A percentile compares a stretch with the other conserved stretches of the same genome.
phyloP scores from a whole-genome alignment of 2,888 invertebrate genomes.

The Sisyra terminalis region DNA sequence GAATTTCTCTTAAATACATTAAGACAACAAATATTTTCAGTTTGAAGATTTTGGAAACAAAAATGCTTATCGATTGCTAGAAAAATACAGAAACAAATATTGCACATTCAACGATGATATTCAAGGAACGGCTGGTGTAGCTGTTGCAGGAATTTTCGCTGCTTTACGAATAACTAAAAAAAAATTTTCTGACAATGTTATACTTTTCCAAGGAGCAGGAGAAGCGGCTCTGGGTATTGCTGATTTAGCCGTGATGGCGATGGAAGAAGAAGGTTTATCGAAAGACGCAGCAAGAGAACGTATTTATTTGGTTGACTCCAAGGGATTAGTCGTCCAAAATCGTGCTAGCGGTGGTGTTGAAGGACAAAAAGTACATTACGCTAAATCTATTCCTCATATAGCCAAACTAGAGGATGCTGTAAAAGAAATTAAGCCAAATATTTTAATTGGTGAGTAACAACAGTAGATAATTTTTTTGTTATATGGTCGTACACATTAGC shows the following conservation, averaged over 20 bases:
- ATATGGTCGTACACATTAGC: too few relatives aligned
- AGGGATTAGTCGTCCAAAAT: conserved; percentile 67
- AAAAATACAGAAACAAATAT: conserved; percentile 72
- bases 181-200: conserved; percentile 63
- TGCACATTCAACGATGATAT: conserved; percentile 99
- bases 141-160: conserved; percentile 84
- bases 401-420: conserved; percentile 67
- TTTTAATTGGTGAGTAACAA: conserved; percentile 68
- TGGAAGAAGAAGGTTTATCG: conserved; percentile 65
- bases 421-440: conserved; percentile 68
- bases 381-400: conserved; percentile 63
- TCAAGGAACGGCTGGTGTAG: conserved; percentile 93
- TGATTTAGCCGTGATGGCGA: conserved; percentile 77
- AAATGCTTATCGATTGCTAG: conserved; percentile 87
- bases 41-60: conserved; percentile 98
- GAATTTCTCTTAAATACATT: too few relatives aligned
- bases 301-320: conserved; percentile 92
- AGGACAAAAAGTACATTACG: conserved; percentile 53
- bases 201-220: conserved; percentile 94
- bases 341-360: conserved; percentile 44
- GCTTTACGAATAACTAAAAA: conserved; percentile 71
- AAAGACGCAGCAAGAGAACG: conserved; percentile 62
- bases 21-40: conserved; percentile 28
- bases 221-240: conserved; percentile 70
- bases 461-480: too few relatives aligned